Evolutionary conservation across 2,797 vertebrate species (phyloP), one percentile per base, ranked within the genome.

Genomic region (Xenops minutus): DNA sequence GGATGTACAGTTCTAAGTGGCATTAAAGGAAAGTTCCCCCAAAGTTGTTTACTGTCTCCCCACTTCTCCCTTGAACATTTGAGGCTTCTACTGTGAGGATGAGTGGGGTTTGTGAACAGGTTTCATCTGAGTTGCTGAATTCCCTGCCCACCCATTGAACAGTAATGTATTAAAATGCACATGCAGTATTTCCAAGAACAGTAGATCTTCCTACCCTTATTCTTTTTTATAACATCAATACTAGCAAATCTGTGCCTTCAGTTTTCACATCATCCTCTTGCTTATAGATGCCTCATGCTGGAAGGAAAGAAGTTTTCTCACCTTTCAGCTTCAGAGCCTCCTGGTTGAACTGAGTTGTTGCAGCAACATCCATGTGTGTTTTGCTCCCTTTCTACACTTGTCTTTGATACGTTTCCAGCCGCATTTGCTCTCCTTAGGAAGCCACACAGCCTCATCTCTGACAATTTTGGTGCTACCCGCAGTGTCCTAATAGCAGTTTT

Each of bases 401-500:
- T 3, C 87, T 93, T 81, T 96, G 83, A 88, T 93, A 81, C 32
- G 19, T 73, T 84, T 94, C 79, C 92, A 89, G 55, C 83, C 68
- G 43, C 22, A 13, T 75, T 94, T 93, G 15, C n/a, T 94, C 80
- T 85, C 63, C 89, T 77, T 71, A n/a, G 74, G 91, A 91, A 92
- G 85, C 88, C 5, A 0, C 1, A 0, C 64, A 86, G 68, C 74
- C 66, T 82, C 1, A 0, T 84, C 75, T 89, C 74, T 85, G 77
- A 87, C 71, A 79, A 82, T 95, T 75, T 75, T 92, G 78, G 86
- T 95, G 89, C 90, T 93, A 85, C 78, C 81, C 30, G 0, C 29
- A 41, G 73, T 69, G 91, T 89, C 92, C 93, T 86, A 95, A 95
- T 87, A 85, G 83, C 71, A 76, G 74, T 93, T 95, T 88, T 94